Conservation (phyloP, 1,140 invertebrate species). For the Drosophila ambigua region DNA sequence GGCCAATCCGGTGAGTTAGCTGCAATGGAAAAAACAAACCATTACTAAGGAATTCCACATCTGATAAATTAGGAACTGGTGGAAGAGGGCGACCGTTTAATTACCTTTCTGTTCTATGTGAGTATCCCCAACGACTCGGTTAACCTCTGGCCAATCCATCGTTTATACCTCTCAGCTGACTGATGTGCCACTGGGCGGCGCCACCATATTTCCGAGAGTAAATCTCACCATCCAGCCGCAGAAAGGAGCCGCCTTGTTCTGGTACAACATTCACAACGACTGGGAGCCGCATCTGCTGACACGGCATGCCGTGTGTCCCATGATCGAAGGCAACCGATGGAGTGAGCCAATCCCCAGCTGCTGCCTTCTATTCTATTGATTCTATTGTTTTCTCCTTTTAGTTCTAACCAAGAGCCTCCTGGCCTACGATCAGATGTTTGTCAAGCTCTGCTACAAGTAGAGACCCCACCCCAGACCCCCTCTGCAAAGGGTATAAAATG, state of each 20-base stretch:
- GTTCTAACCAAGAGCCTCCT: conserved; percentile 24
- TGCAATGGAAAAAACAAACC: too few species aligned
- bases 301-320: conserved; percentile 35
- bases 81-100: conserved; percentile 21
- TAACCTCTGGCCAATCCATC: too few species aligned
- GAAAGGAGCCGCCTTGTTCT: conserved; percentile 33
- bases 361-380: too few species aligned
- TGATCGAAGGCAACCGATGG: conserved; percentile 38
- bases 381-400: not conserved
- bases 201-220: conserved; percentile 28
- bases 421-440: conserved; percentile 20
- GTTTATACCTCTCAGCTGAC: not conserved
- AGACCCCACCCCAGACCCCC: not conserved
- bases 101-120: conserved; percentile 45
- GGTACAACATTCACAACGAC: conserved; percentile 47
- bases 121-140: not conserved
- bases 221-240: conserved; percentile 32
- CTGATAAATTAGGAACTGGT: conserved; percentile 3
- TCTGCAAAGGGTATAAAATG: not conserved
- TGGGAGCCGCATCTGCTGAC: conserved; percentile 33
- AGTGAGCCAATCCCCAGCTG: conserved; percentile 3
- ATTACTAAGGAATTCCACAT: not conserved
- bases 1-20: conserved; percentile 13
- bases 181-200: conserved; percentile 36
- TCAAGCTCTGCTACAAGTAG: conserved; percentile 30